Evolutionary conservation across 2,113 vertebrate species (phyloP), one percentile per base, ranked within the genome.

Genomic region (Ellobius talpinus): DNA sequence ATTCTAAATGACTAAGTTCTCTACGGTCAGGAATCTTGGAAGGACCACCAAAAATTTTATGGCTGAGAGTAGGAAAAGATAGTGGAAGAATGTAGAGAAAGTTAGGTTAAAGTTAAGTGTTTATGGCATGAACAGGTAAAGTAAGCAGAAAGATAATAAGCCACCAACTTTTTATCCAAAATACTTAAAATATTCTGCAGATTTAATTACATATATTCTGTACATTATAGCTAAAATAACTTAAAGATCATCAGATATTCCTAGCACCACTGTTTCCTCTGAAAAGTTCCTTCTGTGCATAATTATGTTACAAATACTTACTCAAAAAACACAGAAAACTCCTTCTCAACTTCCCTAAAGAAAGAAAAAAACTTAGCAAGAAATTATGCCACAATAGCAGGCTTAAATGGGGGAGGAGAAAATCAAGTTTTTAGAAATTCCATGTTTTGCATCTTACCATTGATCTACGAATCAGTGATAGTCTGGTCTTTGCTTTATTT

Each of bases 401-500:
- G 55, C 55, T 58, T 58, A 58, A 58, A 58, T 4, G 3, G 5
- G 45, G 6, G 21, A 17, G 55, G 58, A 6, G 55, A 36, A 26
- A 73, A n/a, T 21, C 3, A 19, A 84, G 47, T 58, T 94, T 93
- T 96, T 19, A 94, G 94, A 89, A 97, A 93, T 55, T 91, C 14
- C 42, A 88, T 4, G 4, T 68, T 21, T n/a, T 65, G 21, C 7
- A 82, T 96, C 99, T 99, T 98, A 99, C 99, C 99, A 99, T 99
- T 2, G 99, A 99, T 97, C 99, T 99, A 90, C 99, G 99, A 92
- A 99, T 99, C 95, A 99, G 95, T 0, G 99, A 99, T 89, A 99
- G 98, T 73, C 99, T 99, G 96, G 98, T 99, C 98, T 99, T 99
- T 97, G 99, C 99, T 97, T 99, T 99, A 98, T 99, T 99, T 98